Evolutionary conservation across 2,797 vertebrate genomes (phyloP).

Genomic region (Micromesistius poutassou): DNA sequence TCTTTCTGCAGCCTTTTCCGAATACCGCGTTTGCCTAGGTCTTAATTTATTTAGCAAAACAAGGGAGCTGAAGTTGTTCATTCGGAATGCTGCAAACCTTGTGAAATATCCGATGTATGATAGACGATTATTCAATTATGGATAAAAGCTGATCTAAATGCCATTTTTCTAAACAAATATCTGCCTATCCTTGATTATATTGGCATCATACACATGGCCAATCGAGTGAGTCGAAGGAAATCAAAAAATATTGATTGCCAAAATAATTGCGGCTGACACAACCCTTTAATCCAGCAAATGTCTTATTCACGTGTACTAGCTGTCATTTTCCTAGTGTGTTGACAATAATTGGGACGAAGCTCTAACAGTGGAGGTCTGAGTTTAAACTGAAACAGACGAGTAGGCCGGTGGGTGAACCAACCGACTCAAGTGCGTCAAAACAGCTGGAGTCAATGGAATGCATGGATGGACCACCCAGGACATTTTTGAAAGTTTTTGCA

Average conservation of each 20-base stretch:
- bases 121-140: not conserved
- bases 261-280: too few species aligned
- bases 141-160: not conserved
- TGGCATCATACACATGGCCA: not conserved
- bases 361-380: conserved; percentile 14
- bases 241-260: too few species aligned
- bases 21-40: conserved; percentile 10
- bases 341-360: conserved; percentile 38
- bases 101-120: not conserved
- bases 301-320: conserved; percentile 11
- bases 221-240: not conserved
- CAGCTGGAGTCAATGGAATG: conserved; percentile 62
- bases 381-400: conserved; percentile 33
- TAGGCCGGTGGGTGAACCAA: conserved; percentile 38
- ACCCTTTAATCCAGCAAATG: too few species aligned
- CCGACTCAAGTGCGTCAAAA: conserved; percentile 57
- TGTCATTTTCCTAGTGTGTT: conserved; percentile 19
- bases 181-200: not conserved
- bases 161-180: not conserved
- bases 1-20: conserved; percentile 5
- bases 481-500: not conserved
- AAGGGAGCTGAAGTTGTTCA: conserved; percentile 22
- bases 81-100: not conserved
- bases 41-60: conserved; percentile 14
- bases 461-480: conserved; percentile 63